A percentile compares a stretch with the other conserved stretches of the same genome.
Conservation (phyloP, 2,888 invertebrate genomes). For the Muscina levida region DNA sequence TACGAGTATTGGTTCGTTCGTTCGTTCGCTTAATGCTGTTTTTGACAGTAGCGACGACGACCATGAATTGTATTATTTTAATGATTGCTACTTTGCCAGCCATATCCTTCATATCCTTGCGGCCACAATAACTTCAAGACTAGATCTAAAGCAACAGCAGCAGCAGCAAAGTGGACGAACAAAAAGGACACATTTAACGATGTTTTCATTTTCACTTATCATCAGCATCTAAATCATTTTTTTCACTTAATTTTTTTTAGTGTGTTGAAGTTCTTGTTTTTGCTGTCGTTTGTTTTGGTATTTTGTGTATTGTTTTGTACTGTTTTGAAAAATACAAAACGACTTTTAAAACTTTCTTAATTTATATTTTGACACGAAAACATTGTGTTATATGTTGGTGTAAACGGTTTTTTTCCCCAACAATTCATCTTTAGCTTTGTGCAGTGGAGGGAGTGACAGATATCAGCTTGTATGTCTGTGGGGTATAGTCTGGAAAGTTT, state of each 20-base stretch:
- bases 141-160: constrained; percentile 33
- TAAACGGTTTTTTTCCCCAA: constrained; percentile 5
- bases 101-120: constrained; percentile 22
- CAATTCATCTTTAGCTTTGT: background rate
- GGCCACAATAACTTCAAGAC: constrained; percentile 48
- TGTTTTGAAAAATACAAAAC: constrained; percentile 33
- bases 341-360: constrained; percentile 54
- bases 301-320: no score
- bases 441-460: background rate
- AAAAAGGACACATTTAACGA: constrained; percentile 38
- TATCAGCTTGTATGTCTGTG: background rate
- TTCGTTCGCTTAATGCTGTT: constrained; percentile 43
- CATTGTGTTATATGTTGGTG: constrained; percentile 34
- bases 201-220: constrained; percentile 52
- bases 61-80: constrained; percentile 62
- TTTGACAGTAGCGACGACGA: constrained; percentile 66
- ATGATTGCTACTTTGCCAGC: background rate
- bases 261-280: constrained; percentile 6
- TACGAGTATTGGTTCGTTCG: constrained; percentile 43
- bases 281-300: background rate
- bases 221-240: constrained; percentile 59
- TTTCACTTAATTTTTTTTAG: constrained; percentile 33
- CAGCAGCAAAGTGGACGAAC: background rate
- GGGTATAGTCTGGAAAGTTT: background rate
- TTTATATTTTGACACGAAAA: constrained; percentile 56